phyloP scores from a whole-genome alignment of 2,797 vertebrate species.

The Ptychobarbus kaznakovi region DNA sequence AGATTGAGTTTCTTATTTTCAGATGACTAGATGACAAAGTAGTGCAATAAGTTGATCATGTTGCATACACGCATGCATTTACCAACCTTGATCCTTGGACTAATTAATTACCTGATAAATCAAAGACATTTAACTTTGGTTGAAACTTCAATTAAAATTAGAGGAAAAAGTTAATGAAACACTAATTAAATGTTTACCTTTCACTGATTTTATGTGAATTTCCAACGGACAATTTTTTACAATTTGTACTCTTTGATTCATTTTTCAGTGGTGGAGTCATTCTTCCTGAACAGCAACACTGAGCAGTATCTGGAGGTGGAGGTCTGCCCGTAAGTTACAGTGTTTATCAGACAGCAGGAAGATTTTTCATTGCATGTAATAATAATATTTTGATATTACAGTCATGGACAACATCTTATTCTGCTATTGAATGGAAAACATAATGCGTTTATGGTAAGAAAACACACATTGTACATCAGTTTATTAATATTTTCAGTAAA shows the following conservation, averaged over 20 bases:
- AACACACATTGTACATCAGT: neutral
- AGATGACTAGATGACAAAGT: neutral
- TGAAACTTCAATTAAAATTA: neutral
- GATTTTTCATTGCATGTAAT: neutral
- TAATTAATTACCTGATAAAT: neutral
- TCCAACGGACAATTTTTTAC: neutral
- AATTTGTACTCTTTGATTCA: constrained; percentile 3
- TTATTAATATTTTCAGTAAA: neutral
- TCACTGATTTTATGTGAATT: neutral
- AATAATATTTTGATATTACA: constrained; percentile 73
- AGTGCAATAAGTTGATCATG: neutral
- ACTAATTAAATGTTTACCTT: neutral
- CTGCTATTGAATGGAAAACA: constrained; percentile 87
- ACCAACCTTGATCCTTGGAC: neutral
- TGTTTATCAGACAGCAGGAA: neutral
- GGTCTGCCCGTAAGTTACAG: constrained; percentile 89
- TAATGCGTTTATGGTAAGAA: constrained; percentile 85
- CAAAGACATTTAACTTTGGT: neutral
- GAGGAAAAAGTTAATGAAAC: neutral
- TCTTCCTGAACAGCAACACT: constrained; percentile 87
- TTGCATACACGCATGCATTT: neutral
- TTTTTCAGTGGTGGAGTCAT: constrained; percentile 88
- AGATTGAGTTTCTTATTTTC: neutral
- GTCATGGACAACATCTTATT: constrained; percentile 91
- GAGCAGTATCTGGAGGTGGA: constrained; percentile 93